phyloP scores from a whole-genome alignment of 2,888 invertebrate species.

The Phengaris arion region DNA sequence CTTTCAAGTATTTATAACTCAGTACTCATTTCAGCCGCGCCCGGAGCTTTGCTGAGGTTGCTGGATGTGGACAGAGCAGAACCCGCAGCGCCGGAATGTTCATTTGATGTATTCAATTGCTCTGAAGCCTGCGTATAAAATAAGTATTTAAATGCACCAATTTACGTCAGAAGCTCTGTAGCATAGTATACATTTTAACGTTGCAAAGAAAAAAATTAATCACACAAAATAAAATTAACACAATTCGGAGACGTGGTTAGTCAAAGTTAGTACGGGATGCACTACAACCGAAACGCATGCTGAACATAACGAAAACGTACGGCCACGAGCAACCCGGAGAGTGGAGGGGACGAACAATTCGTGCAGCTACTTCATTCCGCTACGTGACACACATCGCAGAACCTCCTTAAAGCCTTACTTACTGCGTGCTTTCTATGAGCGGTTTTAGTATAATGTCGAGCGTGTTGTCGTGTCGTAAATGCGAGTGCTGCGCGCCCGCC shows the following conservation, averaged over 20 bases:
- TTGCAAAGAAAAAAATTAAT: slow-evolving; percentile 40
- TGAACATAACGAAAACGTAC: slow-evolving; percentile 45
- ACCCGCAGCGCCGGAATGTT: slow-evolving; percentile 48
- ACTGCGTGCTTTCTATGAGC: slow-evolving; percentile 80
- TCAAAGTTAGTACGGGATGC: slow-evolving; percentile 50
- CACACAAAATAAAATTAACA: slow-evolving; percentile 44
- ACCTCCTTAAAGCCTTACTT: slow-evolving; percentile 65
- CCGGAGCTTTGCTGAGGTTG: slow-evolving; percentile 52
- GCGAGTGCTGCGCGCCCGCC: slow-evolving; percentile 51
- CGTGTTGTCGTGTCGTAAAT: slow-evolving; percentile 73
- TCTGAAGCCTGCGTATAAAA: slow-evolving; percentile 65
- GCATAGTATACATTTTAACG: background rate
- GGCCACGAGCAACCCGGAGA: slow-evolving; percentile 48
- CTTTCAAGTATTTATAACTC: slow-evolving; percentile 64
- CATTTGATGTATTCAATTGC: slow-evolving; percentile 62
- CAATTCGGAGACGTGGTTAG: slow-evolving; percentile 52
- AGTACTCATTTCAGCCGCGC: slow-evolving; percentile 83
- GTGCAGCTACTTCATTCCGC: slow-evolving; percentile 72
- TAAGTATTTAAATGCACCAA: slow-evolving; percentile 28
- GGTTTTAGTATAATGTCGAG: slow-evolving; percentile 79
- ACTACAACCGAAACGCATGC: slow-evolving; percentile 56
- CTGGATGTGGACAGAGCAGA: slow-evolving; percentile 47
- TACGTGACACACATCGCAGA: slow-evolving; percentile 63
- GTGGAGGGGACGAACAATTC: slow-evolving; percentile 57
- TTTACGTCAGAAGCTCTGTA: slow-evolving; percentile 18